Percentiles rank a stretch among this genome's conserved stretches.
phyloP scores from a whole-genome alignment of 2,888 invertebrate species.

The Ditylenchus weischeri region DNA sequence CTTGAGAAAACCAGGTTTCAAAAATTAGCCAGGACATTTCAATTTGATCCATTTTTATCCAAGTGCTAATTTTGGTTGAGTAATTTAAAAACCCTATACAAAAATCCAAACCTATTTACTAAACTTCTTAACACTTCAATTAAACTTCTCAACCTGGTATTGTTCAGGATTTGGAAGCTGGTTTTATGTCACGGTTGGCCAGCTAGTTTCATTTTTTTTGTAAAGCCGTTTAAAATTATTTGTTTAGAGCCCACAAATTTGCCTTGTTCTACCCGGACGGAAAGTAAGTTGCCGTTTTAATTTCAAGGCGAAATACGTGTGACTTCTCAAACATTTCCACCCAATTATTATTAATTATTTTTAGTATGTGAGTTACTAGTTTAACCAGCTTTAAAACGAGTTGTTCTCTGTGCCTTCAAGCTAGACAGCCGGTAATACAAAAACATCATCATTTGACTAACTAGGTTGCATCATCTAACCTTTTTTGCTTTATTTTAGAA shows the following conservation, averaged over 20 bases:
- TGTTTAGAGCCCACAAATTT: slow-evolving; percentile 81
- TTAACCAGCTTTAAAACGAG: slow-evolving; percentile 17
- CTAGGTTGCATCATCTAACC: slow-evolving; percentile 6
- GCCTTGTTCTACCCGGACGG: slow-evolving; percentile 96
- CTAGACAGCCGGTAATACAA: background rate
- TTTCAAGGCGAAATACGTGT: slow-evolving; percentile 17
- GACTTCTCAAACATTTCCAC: slow-evolving; percentile 15
- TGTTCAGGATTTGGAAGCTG: slow-evolving; percentile 80
- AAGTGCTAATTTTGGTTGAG: too few species aligned
- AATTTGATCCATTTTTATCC: too few species aligned
- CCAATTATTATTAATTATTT: slow-evolving; percentile 8
- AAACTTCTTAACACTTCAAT: too few species aligned
- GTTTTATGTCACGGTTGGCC: slow-evolving; percentile 73
- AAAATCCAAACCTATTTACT: too few species aligned
- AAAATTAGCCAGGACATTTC: too few species aligned
- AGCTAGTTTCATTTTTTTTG: background rate
- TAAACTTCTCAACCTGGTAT: too few species aligned
- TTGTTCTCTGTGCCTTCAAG: background rate
- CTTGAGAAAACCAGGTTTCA: too few species aligned
- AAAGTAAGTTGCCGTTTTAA: slow-evolving; percentile 72
- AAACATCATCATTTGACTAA: background rate
- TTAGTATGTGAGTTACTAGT: slow-evolving; percentile 16
- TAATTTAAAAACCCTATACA: too few species aligned
- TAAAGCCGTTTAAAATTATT: background rate
- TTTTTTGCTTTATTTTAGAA: background rate